Evolutionary conservation across 1,140 invertebrate species (phyloP).

Genomic region (Bombus consobrinus): DNA sequence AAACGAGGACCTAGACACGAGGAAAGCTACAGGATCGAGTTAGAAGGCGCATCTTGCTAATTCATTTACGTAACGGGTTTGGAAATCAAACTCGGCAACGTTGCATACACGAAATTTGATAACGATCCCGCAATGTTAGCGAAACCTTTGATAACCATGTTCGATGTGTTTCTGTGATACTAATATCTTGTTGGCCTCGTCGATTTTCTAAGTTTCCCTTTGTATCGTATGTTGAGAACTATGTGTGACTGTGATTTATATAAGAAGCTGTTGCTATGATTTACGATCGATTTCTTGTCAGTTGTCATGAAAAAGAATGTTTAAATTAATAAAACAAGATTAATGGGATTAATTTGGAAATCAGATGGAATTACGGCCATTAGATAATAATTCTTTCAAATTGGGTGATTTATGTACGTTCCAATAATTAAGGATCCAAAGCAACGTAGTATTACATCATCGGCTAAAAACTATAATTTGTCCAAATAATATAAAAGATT

Average conservation of each 20-base stretch:
- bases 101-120: conserved; percentile 2
- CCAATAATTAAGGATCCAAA: too few species aligned
- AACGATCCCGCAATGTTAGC: not conserved
- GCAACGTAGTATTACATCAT: too few species aligned
- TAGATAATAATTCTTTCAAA: too few species aligned
- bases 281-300: not conserved
- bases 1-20: conserved; percentile 10
- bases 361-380: too few species aligned
- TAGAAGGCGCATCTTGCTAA: not conserved
- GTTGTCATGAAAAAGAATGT: too few species aligned
- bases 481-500: not conserved
- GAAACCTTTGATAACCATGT: not conserved
- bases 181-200: not conserved
- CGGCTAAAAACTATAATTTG: not conserved
- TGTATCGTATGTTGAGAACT: not conserved
- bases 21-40: not conserved
- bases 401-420: too few species aligned
- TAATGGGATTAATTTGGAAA: too few species aligned
- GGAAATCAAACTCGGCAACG: conserved; percentile 5
- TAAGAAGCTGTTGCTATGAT: too few species aligned
- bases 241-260: too few species aligned
- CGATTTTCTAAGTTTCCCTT: not conserved
- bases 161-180: not conserved
- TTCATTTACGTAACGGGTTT: conserved; percentile 23
- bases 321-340: too few species aligned